A percentile compares a stretch with the other conserved stretches of the same genome.
These are phyloP conservation scores for Lacanobia oleracea DNA, from an alignment of 2,888 invertebrate species.

Conservation along the genomic window DNA sequence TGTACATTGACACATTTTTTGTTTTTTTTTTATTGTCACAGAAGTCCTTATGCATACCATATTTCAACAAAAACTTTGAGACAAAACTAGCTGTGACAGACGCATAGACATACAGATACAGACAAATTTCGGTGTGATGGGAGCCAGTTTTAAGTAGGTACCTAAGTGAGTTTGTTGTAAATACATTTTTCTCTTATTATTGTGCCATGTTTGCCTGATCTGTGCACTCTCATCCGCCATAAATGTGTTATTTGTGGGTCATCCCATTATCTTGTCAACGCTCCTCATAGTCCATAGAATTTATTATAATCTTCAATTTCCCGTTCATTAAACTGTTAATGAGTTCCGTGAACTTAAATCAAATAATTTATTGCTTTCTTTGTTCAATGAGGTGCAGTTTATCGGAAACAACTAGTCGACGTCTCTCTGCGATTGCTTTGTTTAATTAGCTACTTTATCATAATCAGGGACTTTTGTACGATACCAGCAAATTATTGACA, in stretches of 20 bases:
- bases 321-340: conserved; percentile 53
- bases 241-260: background rate
- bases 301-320: conserved; percentile 43
- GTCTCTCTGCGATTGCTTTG: conserved; percentile 27
- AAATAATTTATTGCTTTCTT: conserved; percentile 57
- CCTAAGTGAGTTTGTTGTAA: background rate
- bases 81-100: no score
- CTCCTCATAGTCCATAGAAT: background rate
- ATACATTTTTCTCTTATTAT: background rate
- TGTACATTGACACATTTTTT: no score
- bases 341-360: conserved; percentile 45
- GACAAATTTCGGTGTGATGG: no score
- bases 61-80: no score
- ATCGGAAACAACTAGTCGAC: conserved; percentile 50
- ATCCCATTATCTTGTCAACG: background rate
- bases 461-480: conserved; percentile 3
- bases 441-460: conserved; percentile 9
- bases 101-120: no score
- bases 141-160: no score
- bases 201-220: background rate
- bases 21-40: no score
- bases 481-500: background rate
- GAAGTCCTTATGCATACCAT: no score
- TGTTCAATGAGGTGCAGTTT: conserved; percentile 60
- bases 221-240: background rate